These are phyloP conservation scores for Lycopodina hypogea DNA, from an alignment of 37 sponge, comb jelly and placozoan species.

Conservation along the genomic window DNA sequence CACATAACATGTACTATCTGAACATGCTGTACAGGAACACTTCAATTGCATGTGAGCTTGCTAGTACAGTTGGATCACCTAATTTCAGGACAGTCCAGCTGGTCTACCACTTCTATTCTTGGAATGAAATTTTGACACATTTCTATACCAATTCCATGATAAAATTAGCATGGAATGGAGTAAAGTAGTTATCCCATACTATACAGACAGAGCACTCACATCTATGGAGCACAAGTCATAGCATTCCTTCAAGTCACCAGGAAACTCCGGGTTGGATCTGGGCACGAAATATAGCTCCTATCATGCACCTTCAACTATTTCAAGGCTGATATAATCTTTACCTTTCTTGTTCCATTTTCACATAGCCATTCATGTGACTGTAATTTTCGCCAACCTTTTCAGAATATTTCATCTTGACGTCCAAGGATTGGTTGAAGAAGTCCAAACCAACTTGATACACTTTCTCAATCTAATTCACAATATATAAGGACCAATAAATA, in stretches of 20 bases:
- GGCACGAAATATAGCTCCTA: background rate
- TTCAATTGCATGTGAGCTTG: too few species aligned
- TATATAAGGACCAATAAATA: background rate
- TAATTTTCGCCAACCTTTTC: background rate
- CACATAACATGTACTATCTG: too few species aligned
- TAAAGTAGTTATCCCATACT: too few species aligned
- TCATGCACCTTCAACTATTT: background rate
- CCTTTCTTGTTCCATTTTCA: constrained; percentile 54
- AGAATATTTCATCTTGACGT: constrained; percentile 13
- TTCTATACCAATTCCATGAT: too few species aligned
- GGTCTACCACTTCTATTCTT: too few species aligned
- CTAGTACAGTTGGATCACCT: too few species aligned
- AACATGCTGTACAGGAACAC: too few species aligned
- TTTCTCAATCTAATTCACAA: constrained; percentile 26
- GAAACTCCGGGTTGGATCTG: constrained; percentile 36
- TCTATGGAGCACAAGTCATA: constrained; percentile 24
- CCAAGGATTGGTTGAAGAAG: constrained; percentile 42
- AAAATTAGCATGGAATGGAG: too few species aligned
- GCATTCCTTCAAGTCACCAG: constrained; percentile 67
- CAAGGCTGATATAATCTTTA: too few species aligned
- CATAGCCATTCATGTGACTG: constrained; percentile 59
- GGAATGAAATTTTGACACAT: too few species aligned
- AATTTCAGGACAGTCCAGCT: too few species aligned
- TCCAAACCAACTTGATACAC: constrained; percentile 4
- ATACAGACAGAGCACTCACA: background rate